phyloP scores from a whole-genome alignment of 2,888 invertebrate species.

The Dione vanillae region DNA sequence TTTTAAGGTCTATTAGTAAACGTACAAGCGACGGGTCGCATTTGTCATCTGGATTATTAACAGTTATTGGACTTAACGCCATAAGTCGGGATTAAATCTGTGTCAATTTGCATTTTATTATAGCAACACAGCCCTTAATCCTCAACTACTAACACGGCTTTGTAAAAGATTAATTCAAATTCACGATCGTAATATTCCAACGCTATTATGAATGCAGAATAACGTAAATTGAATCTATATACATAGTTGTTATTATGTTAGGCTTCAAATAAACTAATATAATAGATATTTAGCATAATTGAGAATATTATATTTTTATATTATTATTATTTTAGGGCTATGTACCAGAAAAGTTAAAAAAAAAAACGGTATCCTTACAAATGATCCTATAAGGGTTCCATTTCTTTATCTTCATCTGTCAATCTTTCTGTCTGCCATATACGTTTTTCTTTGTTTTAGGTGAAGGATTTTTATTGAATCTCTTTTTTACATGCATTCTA shows the following conservation, averaged over 20 bases:
- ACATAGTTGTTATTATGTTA: slow-evolving; percentile 36
- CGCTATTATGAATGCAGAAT: slow-evolving; percentile 46
- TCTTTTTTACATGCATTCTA: too few species aligned
- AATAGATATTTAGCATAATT: too few species aligned
- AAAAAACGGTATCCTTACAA: too few species aligned
- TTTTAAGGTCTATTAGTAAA: slow-evolving; percentile 21
- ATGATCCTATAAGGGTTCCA: too few species aligned
- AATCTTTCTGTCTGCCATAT: too few species aligned
- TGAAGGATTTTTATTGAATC: too few species aligned
- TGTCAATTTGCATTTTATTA: slow-evolving; percentile 82
- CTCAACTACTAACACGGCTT: slow-evolving; percentile 72
- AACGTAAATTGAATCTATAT: slow-evolving; percentile 50
- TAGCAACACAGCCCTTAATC: slow-evolving; percentile 70
- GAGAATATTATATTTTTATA: too few species aligned
- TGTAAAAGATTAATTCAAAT: slow-evolving; percentile 64
- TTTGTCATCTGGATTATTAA: slow-evolving; percentile 68
- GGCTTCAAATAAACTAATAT: slow-evolving; percentile 63
- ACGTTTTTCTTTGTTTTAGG: too few species aligned
- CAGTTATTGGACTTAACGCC: slow-evolving; percentile 74
- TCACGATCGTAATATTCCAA: slow-evolving; percentile 50
- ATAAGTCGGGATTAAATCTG: slow-evolving; percentile 78
- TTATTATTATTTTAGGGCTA: too few species aligned
- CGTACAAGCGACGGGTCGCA: slow-evolving; percentile 42
- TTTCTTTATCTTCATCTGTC: too few species aligned
- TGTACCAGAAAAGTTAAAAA: too few species aligned